Evolutionary conservation across 1,140 invertebrate species (phyloP), one percentile per base, ranked within the genome.

Genomic region (Tetramorium simillimum): DNA sequence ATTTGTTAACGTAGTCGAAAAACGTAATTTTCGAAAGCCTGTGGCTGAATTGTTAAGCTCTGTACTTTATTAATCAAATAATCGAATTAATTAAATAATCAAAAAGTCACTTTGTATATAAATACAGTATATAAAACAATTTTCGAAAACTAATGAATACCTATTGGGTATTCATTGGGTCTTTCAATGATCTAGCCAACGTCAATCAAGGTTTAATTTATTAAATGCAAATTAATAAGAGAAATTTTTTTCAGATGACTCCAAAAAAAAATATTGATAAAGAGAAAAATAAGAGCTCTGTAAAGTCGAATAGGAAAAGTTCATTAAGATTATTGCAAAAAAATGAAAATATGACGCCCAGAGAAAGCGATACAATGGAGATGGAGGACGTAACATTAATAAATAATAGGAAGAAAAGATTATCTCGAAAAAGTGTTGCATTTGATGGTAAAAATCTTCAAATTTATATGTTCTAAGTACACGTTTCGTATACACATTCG

Each of bases 351-450:
- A 62, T n/a, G 10, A 24, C 16, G 40, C 4, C 5, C 58, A 33
- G 33, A 62, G 12, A 51, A 43, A 10, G 58, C 12, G 6, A 58
- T 63, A 7, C 12, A 16, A 72, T 1, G 14, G 40, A n/a, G 5
- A 24, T 51, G 3, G 7, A 75, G 18, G 62, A 65, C 10, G 62
- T 10, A 6, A 21, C 16, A 63, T 40, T 73, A 18, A 69, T 65
- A 37, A 63, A 84, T 7, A 58, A 62, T 46, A 18, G 3, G 10
- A 86, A 58, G 1, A 84, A 67, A 18, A 89, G 84, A 73, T 92
- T 89, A 14, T 56, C 87, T 16, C 87, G 87, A 40, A 92, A 86
- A 87, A 91, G 87, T 37, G 89, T 91, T 14, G 78, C 73, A 73
- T 92, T 93, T 63, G 73, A 65, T 80, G 87, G 90, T 89, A 86